Base-by-base conservation (phyloP, 2,888 invertebrate genomes). In the Emmelina monodactyla region DNA sequence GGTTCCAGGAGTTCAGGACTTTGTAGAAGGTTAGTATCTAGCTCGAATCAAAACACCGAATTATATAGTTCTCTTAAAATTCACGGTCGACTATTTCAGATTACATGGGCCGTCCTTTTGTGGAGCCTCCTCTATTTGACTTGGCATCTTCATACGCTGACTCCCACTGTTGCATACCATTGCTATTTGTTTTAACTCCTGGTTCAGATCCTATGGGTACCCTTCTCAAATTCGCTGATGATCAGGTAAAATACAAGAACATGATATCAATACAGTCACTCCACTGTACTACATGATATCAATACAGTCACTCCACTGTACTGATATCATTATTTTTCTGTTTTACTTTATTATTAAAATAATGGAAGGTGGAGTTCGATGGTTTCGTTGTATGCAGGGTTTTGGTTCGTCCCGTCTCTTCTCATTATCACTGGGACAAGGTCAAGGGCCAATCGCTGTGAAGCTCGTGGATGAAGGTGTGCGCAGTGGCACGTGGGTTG, bases 151-250 rank as follows among this genome's bases (percentile, higher is more conserved):
- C 93, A 0, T 97, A 88, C 59, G 73, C 82, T 0, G 95, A 96
- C 58, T 96, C 96, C 0, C 89, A 91, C 51, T 88, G 88, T 55
- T 88, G 87, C 53, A 87, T 92, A n/a, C 97, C 97, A 0, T 66
- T 97, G 38, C 88, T 97, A 50, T 96, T 97, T 55, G 88, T 97
- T 15, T 70, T 97, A 40, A 94, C 95, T 0, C 94, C 96, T 0
- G 96, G 96, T 2, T 91, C 94, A 0, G 97, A 97, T 80, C 97
- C 97, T 0, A 94, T 93, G 54, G 92, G 91, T 14, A 86, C 92
- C 1, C 66, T 97, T 22, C 81, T 95, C 2, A 93, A 94, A 65
- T 96, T 95, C 68, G 94, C 96, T 14, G 94, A 95, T 43, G 94
- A 94, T 60, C 92, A 92, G 76, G 83, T 80, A n/a, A n/a, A n/a